A percentile compares a stretch with the other conserved stretches of the same genome.
These are phyloP conservation scores for Podarcis raffonei DNA, from an alignment of 2,113 vertebrate species.

Conservation along the genomic window DNA sequence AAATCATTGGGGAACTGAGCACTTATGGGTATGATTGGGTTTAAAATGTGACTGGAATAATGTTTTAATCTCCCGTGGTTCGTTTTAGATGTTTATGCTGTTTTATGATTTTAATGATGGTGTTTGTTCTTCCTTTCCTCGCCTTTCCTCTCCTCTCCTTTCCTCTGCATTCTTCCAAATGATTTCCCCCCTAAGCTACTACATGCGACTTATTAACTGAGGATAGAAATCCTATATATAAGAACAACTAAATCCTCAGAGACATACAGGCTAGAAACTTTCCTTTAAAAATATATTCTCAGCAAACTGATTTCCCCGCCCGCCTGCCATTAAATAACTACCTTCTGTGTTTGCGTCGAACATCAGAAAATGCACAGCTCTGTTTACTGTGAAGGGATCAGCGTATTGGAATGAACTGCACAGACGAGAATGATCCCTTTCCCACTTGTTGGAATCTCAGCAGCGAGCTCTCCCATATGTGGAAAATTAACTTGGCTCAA, in stretches of 20 bases:
- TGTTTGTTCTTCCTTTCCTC: neutral
- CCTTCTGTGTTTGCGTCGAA: neutral
- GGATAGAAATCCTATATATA: neutral
- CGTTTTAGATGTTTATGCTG: neutral
- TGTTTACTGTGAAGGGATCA: neutral
- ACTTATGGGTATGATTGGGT: neutral
- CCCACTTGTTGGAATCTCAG: slow-evolving; percentile 38
- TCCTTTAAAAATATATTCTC: neutral
- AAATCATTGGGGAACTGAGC: neutral
- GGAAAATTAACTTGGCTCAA: slow-evolving; percentile 48
- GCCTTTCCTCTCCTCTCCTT: neutral
- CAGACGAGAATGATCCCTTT: neutral
- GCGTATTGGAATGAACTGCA: neutral
- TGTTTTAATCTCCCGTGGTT: neutral
- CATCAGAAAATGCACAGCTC: neutral
- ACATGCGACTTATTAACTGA: neutral
- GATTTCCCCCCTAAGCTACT: neutral
- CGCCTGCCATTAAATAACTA: neutral
- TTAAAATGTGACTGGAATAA: neutral
- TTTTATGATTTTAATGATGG: neutral
- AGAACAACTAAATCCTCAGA: neutral
- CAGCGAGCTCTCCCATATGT: slow-evolving; percentile 29
- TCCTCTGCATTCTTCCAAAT: neutral
- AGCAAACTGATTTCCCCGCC: neutral
- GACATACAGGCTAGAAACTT: neutral